Evolutionary conservation across 2,888 invertebrate genomes (phyloP).

Genomic region (Aleiodes leptofemur): DNA sequence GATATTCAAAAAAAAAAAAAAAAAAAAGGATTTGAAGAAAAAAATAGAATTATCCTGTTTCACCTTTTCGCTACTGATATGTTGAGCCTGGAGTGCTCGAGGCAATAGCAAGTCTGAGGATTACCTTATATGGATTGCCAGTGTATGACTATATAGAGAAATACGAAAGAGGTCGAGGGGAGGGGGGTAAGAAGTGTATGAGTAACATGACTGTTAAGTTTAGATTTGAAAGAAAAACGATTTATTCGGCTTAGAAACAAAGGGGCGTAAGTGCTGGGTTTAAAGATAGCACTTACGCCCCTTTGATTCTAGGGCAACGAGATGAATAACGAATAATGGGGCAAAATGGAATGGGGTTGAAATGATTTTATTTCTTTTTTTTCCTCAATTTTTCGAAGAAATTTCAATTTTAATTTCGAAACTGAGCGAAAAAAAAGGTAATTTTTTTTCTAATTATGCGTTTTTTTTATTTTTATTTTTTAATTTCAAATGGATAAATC

Average conservation of each 20-base stretch:
- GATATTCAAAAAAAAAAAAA: not conserved
- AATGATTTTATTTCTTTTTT: not conserved
- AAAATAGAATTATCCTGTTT: not conserved
- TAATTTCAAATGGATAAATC: not conserved
- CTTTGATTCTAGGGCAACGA: too few species aligned
- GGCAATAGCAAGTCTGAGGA: not conserved
- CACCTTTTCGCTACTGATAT: not conserved
- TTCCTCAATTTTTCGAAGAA: too few species aligned
- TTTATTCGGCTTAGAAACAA: too few species aligned
- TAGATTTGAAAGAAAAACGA: not conserved
- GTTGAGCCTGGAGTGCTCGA: not conserved
- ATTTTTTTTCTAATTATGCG: not conserved
- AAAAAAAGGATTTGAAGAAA: not conserved
- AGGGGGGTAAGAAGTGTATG: not conserved
- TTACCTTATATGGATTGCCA: slow-evolving; percentile 68
- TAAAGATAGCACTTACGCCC: too few species aligned
- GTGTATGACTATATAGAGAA: slow-evolving; percentile 65
- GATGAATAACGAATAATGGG: too few species aligned
- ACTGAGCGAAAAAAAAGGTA: too few species aligned
- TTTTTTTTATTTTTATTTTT: not conserved
- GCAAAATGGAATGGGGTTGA: not conserved
- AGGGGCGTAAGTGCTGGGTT: too few species aligned
- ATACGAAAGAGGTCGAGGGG: slow-evolving; percentile 65
- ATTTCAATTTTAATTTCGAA: too few species aligned
- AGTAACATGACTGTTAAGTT: not conserved